Conservation (phyloP, 2,888 invertebrate species). For the Drosophila flavopinicola region DNA sequence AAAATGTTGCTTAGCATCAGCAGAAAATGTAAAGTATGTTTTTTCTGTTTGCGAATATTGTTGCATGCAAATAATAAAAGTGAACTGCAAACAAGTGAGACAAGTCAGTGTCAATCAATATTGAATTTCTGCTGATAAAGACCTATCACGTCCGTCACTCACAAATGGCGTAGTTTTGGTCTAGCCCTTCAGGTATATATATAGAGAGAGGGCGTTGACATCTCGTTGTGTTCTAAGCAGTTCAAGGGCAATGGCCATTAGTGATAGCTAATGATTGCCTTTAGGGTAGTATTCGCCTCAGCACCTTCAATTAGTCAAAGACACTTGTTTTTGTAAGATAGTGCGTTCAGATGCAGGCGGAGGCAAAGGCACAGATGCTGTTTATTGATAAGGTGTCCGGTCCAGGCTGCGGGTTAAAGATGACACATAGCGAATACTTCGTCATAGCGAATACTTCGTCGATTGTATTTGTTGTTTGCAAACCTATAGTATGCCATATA, state of each 20-base stretch:
- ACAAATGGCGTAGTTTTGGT: conserved; percentile 42
- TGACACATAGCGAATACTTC: conserved; percentile 43
- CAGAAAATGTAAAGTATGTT: too few species aligned
- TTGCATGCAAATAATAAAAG: conserved; percentile 39
- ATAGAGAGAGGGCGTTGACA: conserved; percentile 43
- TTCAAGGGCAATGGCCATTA: conserved; percentile 42
- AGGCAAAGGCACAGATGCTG: too few species aligned
- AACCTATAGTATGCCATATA: conserved; percentile 9
- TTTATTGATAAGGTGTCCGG: conserved; percentile 38
- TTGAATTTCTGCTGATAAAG: conserved; percentile 45
- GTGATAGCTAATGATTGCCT: not conserved
- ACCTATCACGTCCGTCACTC: conserved; percentile 5
- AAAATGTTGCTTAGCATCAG: conserved; percentile 4
- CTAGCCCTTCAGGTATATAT: conserved; percentile 14
- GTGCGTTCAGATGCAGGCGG: not conserved
- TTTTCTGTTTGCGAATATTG: conserved; percentile 18
- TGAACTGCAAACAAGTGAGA: conserved; percentile 26
- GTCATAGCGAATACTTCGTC: conserved; percentile 47
- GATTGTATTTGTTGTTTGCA: conserved; percentile 35
- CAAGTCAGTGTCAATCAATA: conserved; percentile 52
- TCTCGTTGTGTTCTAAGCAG: conserved; percentile 7
- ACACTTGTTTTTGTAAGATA: not conserved
- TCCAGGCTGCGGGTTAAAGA: conserved; percentile 35
- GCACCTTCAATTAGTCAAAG: conserved; percentile 1
- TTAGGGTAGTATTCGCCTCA: not conserved